Percentiles rank a stretch among this genome's conserved stretches.
These are phyloP conservation scores for Aleiodes leptofemur DNA, from an alignment of 2,888 invertebrate species.

Conservation along the genomic window DNA sequence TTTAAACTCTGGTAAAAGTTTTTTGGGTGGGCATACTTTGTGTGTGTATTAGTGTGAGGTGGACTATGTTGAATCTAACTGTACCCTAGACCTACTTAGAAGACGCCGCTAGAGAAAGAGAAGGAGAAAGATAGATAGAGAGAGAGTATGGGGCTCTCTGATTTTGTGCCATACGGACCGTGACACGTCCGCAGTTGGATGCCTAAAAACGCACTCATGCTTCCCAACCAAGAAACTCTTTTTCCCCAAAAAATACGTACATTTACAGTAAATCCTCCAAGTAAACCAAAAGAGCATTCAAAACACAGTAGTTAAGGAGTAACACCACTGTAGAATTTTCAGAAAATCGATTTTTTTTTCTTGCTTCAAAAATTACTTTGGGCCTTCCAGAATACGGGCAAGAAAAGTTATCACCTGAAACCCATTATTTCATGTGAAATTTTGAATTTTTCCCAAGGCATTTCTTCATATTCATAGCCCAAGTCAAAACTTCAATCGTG, in stretches of 20 bases:
- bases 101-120: conserved; percentile 30
- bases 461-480: no score
- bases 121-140: no score
- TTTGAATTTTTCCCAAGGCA: no score
- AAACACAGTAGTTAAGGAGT: not conserved
- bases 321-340: no score
- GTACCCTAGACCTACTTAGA: conserved; percentile 73
- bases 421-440: no score
- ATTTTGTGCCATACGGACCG: conserved; percentile 41
- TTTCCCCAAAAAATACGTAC: conserved; percentile 1
- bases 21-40: not conserved
- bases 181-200: conserved; percentile 37
- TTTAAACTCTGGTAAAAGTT: conserved; percentile 12
- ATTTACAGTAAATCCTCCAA: not conserved
- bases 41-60: conserved; percentile 27
- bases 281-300: not conserved
- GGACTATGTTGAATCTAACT: conserved; percentile 71
- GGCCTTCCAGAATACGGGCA: no score
- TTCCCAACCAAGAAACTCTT: conserved; percentile 39
- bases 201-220: conserved; percentile 44
- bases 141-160: conserved; percentile 35
- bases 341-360: no score
- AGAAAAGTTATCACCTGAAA: no score
- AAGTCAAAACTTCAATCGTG: no score
- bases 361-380: no score